Evolutionary conservation across 2,888 invertebrate genomes (phyloP), one percentile per base, ranked within the genome.

Genomic region (Morpho deidamia): DNA sequence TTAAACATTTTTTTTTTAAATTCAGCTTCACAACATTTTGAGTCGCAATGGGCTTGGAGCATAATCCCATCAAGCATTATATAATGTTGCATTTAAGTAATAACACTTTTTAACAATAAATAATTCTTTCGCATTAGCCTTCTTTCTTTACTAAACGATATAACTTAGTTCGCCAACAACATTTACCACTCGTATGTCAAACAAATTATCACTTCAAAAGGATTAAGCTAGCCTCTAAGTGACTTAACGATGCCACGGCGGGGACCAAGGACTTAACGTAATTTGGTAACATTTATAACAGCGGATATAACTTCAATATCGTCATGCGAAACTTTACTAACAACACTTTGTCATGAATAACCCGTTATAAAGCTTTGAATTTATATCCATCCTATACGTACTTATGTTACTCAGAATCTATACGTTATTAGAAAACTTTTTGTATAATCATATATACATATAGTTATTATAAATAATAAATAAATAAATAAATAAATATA

Each of bases 301-400:
- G 55, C 40, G 49, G 55, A 56, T 53, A 62, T 62, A 62, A 59
- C 59, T 58, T 49, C 55, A 52, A 58, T 62, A 61, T 58, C 62
- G 59, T 53, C 58, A 63, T 61, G 55, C 42, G 37, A 47, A 62
- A 61, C 55, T 58, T 53, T 4, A 49, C n/a, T 14, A 56, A 59
- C 55, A 55, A 52, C 58, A 61, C 56, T 66, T 66, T 64, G 60
- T 65, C 63, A 60, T 45, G 48, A 51, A 41, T 67, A 65, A 64
- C 65, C 63, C 62, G 52, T 53, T 49, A 37, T 46, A 56, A 63
- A 62, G 60, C 63, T 60, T 56, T 56, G 53, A 62, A 64, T 65
- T 67, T 63, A 66, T 67, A 64, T 60, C 44, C 44, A 47, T 56
- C 42, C 39, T 42, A 43, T 54, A 51, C 33, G 48, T 35, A 59